Evolutionary conservation across 2,888 invertebrate species (phyloP).

Genomic region (Tenodera sinensis): DNA sequence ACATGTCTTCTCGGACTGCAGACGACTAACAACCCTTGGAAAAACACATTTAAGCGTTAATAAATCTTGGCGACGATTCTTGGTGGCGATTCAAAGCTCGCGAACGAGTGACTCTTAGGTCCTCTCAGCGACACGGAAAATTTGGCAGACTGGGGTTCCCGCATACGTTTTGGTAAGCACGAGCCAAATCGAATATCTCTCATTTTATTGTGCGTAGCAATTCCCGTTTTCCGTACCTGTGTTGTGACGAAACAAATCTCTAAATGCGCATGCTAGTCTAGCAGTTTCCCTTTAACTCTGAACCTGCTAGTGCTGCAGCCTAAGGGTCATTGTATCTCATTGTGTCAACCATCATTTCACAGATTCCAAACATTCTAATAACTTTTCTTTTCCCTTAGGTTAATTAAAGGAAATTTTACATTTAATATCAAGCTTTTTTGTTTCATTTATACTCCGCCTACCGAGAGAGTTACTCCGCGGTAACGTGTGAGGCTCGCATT

Average conservation of each 20-base stretch:
- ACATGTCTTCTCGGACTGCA: neutral
- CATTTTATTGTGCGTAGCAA: neutral
- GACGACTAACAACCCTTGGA: neutral
- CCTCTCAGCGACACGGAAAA: neutral
- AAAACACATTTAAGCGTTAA: neutral
- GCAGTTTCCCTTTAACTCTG: neutral
- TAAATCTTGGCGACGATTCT: neutral
- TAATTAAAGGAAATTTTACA: too few relatives aligned
- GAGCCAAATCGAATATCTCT: neutral
- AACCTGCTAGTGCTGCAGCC: neutral
- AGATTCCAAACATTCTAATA: too few relatives aligned
- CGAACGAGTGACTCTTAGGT: neutral
- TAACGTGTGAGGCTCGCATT: too few relatives aligned
- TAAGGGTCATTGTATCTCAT: too few relatives aligned
- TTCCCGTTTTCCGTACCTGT: neutral
- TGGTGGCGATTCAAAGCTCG: neutral
- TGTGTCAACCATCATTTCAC: too few relatives aligned
- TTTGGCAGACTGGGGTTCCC: neutral
- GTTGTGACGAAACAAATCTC: too few relatives aligned
- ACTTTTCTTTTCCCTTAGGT: too few relatives aligned
- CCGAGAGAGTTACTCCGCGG: too few relatives aligned
- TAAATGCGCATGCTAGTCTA: neutral
- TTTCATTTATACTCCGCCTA: too few relatives aligned
- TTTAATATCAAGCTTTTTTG: too few relatives aligned
- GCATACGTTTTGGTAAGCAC: neutral